phyloP scores from a whole-genome alignment of 2,113 vertebrate genomes.

The Hemiprocne comata region DNA sequence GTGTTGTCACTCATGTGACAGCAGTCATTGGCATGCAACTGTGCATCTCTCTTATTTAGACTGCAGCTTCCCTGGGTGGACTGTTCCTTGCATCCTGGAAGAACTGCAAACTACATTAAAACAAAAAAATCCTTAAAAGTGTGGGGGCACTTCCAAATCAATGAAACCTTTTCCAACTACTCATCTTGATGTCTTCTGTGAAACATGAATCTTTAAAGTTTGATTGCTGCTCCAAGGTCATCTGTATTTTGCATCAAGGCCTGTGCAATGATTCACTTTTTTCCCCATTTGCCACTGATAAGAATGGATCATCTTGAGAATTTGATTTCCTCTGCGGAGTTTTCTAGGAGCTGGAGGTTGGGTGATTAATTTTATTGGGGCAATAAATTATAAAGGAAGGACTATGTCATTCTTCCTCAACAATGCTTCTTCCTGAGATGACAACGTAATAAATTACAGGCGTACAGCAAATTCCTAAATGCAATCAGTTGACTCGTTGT shows the following conservation, averaged over 20 bases:
- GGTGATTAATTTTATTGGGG: constrained; percentile 38
- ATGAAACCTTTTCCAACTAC: neutral
- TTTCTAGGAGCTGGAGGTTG: constrained; percentile 9
- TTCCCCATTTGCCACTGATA: neutral
- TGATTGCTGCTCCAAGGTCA: constrained; percentile 14
- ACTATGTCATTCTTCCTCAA: neutral
- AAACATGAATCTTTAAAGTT: neutral
- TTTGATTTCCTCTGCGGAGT: neutral
- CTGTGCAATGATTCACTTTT: neutral
- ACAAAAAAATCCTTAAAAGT: neutral
- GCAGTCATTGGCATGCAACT: accelerated
- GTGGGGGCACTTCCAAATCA: neutral
- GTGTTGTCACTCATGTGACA: neutral
- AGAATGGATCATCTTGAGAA: constrained; percentile 29
- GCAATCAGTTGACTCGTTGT: neutral
- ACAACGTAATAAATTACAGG: neutral
- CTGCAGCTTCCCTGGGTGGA: neutral
- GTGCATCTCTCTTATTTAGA: neutral
- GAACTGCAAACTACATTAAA: neutral
- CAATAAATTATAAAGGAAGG: constrained; percentile 46
- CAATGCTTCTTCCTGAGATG: neutral
- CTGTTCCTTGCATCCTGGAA: neutral
- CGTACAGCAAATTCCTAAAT: neutral
- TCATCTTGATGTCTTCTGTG: neutral
- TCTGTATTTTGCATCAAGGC: neutral